Base-by-base conservation (phyloP, 2,888 invertebrate species). In the Hirtodrosophila histrioides region DNA sequence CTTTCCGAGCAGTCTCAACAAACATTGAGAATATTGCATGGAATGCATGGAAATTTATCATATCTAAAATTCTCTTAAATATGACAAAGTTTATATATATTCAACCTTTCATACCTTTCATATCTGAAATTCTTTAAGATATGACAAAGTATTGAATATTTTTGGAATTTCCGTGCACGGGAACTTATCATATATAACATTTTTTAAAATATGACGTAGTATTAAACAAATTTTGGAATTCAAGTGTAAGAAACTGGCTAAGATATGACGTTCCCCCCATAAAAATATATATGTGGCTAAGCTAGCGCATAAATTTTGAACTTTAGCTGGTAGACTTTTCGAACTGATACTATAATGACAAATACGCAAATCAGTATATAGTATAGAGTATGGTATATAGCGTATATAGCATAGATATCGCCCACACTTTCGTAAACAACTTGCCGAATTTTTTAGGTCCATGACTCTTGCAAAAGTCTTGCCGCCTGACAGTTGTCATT, bases 401-500 rank as follows among this genome's bases (percentile, higher is more conserved):
- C n/a, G n/a, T 35, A 56, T 56, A 17, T 7, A 9, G 5, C 10
- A 48, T 45, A 62, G 54, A 41, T 55, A 46, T 6, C 49, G 65
- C 54, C 61, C 39, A 48, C 55, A 43, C 9, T 48, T 75, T 65
- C 49, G 53, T 62, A 78, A 78, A 80, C 68, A 84, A 75, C 55
- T 61, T 60, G 65, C 62, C 46, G 50, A 41, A 46, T 44, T 54
- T 46, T 46, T 12, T 48, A 43, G 82, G 50, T 68, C 54, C 61
- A 64, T 49, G 67, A 50, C 53, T 63, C 66, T 50, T 64, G 54
- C 61, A 64, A 65, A 68, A 45, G 43, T 51, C 27, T n/a, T n/a
- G 27, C 40, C 53, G 46, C 54, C 68, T 84, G 81, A 81, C 81
- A 82, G 69, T 82, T 82, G 87, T 84, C 82, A 84, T 87, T 81